A percentile compares a stretch with the other conserved stretches of the same genome.
Conservation (phyloP, 2,113 vertebrate species). For the Seriola aureovittata region DNA sequence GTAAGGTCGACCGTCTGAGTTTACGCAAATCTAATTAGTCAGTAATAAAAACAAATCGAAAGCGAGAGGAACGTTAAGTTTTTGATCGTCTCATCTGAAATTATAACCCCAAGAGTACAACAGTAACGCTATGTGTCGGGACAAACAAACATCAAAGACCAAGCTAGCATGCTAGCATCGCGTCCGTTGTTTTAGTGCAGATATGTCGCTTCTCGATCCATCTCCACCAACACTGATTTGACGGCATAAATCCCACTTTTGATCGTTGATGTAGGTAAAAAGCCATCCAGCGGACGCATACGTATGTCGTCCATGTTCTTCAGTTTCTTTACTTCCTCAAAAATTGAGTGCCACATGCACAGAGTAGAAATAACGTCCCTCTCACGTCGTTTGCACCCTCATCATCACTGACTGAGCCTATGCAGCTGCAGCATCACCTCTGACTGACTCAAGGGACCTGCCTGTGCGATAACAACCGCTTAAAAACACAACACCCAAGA, state of each 20-base stretch:
- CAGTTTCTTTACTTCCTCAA: conserved; percentile 63
- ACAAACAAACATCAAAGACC: conserved; percentile 21
- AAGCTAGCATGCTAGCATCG: conserved; percentile 67
- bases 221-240: not conserved
- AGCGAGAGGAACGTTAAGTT: not conserved
- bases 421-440: conserved; percentile 59
- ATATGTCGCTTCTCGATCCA: conserved; percentile 26
- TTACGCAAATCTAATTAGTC: not conserved
- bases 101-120: not conserved
- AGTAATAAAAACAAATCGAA: not conserved
- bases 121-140: conserved; percentile 4
- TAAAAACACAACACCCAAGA: not conserved
- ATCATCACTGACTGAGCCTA: conserved; percentile 24
- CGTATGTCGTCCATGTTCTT: conserved; percentile 39
- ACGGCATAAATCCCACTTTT: conserved; percentile 6
- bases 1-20: not conserved
- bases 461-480: not conserved
- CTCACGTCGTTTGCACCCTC: conserved; percentile 29
- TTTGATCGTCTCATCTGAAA: not conserved
- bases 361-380: conserved; percentile 24
- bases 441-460: not conserved
- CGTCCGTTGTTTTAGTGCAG: conserved; percentile 29
- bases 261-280: not conserved
- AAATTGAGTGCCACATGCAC: conserved; percentile 54
- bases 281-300: not conserved